Percentiles rank a stretch among this genome's conserved stretches.
Conservation (phyloP, 2,797 vertebrate genomes). For the Eutrigla gurnardus region DNA sequence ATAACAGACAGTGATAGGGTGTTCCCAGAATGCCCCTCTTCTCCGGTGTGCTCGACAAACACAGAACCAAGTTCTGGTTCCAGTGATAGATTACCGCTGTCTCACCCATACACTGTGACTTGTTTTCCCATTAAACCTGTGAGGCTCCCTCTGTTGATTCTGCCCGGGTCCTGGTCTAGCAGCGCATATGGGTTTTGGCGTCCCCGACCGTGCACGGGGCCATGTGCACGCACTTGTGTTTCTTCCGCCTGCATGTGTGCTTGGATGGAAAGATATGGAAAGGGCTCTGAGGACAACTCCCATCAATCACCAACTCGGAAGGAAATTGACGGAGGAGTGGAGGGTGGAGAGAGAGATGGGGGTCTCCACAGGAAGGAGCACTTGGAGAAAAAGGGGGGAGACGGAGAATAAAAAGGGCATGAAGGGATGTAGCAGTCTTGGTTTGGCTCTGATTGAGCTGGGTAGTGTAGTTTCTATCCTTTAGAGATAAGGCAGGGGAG, state of each 20-base stretch:
- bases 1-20: constrained; percentile 56
- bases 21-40: constrained; percentile 51
- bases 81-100: constrained; percentile 79
- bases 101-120: constrained; percentile 71
- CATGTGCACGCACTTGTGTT: constrained; percentile 47
- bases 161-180: constrained; percentile 49
- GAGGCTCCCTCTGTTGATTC: constrained; percentile 68
- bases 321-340: constrained; percentile 70
- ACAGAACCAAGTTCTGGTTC: constrained; percentile 58
- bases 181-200: constrained; percentile 6
- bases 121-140: constrained; percentile 78
- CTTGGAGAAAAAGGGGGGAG: constrained; percentile 53
- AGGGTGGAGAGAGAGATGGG: constrained; percentile 71
- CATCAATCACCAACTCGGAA: constrained; percentile 78
- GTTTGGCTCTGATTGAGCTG: constrained; percentile 76
- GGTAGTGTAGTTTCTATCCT: constrained; percentile 82
- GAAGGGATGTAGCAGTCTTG: constrained; percentile 69
- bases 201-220: not conserved
- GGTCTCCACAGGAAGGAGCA: constrained; percentile 69
- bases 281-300: constrained; percentile 68
- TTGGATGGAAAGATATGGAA: constrained; percentile 77
- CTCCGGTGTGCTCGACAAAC: constrained; percentile 65
- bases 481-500: constrained; percentile 80
- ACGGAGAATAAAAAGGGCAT: constrained; percentile 55
- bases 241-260: constrained; percentile 56